These are phyloP conservation scores for Lottia scabra DNA, from an alignment of 2,888 invertebrate species.

Conservation along the genomic window DNA sequence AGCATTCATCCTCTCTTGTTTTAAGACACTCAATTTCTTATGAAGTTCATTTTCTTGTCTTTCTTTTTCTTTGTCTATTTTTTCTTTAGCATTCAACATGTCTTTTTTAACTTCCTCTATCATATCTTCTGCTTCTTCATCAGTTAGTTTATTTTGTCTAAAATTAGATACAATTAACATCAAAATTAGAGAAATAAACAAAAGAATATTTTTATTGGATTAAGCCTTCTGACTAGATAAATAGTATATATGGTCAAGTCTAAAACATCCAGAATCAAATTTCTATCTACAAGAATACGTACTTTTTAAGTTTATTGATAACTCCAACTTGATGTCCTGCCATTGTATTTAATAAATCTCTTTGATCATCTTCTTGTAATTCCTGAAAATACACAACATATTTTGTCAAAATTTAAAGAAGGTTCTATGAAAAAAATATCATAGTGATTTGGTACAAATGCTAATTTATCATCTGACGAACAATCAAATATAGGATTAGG, in stretches of 20 bases:
- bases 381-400: conserved; percentile 43
- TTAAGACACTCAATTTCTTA: conserved; percentile 54
- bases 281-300: conserved; percentile 23
- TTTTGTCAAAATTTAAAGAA: no score
- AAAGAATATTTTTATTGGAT: no score
- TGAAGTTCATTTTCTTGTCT: conserved; percentile 55
- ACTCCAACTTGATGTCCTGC: conserved; percentile 55
- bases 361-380: conserved; percentile 57
- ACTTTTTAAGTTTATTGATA: conserved; percentile 59
- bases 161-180: neutral
- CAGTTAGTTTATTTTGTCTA: conserved; percentile 39
- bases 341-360: conserved; percentile 57
- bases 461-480: no score
- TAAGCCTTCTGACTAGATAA: no score
- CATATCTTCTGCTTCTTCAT: conserved; percentile 45
- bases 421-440: no score
- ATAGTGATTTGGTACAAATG: no score
- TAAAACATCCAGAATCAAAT: neutral
- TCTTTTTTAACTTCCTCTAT: conserved; percentile 51
- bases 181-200: no score
- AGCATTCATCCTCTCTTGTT: conserved; percentile 46
- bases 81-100: conserved; percentile 50
- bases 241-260: no score
- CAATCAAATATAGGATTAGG: no score
- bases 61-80: conserved; percentile 53